Base-by-base conservation (phyloP, 2,113 vertebrate genomes). In the Cyprinodon brontotheroides region DNA sequence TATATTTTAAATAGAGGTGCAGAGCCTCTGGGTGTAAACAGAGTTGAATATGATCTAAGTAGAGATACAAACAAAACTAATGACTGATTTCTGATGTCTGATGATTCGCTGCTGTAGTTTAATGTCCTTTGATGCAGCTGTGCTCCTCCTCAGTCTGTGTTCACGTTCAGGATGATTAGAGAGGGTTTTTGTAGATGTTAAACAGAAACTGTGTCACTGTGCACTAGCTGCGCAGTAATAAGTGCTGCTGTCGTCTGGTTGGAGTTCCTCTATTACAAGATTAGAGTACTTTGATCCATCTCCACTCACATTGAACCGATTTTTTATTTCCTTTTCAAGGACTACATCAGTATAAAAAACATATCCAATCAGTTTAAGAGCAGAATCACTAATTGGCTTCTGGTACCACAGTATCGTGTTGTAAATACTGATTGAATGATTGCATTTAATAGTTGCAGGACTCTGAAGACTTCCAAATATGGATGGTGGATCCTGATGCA, bases 161-260 rank as follows among this genome's bases (percentile, higher is more conserved):
- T 29, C 29, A 29, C 29, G 29, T 29, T 29, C 29, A 17, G 50
- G 20, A 57, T 57, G 7, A n/a, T n/a, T 20, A 57, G 17, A 57
- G 50, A n/a, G 50, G 57, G 80, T 86, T 90, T 89, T 87, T 85
- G 79, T 77, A 43, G 1, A 15, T 39, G 59, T 0, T 0, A 70
- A 47, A 48, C 39, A 17, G 11, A 14, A n/a, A 36, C 50, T 20
- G 68, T 72, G 62, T 75, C 64, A 85, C 76, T 88, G 84, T 89
- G 81, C 72, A 76, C 76, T 78, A 22, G 79, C 87, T 70, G 89
- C 91, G 72, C 91, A 91, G 84, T 68, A 91, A 86, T 90, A 91
- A 41, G 86, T n/a, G 7, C 80, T 72, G 20, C 75, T 86, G 83
- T 88, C 87, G 29, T 77, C 68, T 62, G 57, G 40, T 57, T 70